Conservation (phyloP, 2,113 vertebrate genomes). For the Sturnus vulgaris region DNA sequence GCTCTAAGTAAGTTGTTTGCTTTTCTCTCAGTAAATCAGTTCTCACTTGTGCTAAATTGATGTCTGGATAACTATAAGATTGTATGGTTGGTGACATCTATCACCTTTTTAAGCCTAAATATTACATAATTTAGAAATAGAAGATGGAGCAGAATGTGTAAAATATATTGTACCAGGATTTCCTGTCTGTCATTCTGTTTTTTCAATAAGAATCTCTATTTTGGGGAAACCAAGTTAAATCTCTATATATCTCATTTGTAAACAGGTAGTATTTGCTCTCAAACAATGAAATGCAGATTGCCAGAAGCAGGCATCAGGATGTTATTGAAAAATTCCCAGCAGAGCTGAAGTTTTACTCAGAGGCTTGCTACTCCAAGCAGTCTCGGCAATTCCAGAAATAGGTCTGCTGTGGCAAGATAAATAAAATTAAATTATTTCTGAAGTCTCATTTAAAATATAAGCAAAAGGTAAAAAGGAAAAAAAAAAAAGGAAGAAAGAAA, state of each 20-base stretch:
- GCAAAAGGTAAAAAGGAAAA: background rate
- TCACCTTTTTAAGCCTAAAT: background rate
- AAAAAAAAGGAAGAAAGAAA: no score
- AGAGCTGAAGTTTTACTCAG: slow-evolving; percentile 11
- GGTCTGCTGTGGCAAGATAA: background rate
- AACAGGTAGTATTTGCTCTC: slow-evolving; percentile 47
- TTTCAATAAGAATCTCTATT: background rate
- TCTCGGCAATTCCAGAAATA: background rate
- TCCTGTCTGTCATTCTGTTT: background rate
- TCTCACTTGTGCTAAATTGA: background rate
- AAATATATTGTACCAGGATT: background rate
- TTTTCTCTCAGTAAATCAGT: background rate
- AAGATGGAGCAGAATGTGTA: background rate
- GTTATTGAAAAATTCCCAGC: slow-evolving; percentile 40
- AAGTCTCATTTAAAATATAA: background rate
- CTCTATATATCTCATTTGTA: slow-evolving; percentile 32
- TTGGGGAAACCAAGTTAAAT: background rate
- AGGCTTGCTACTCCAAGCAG: background rate
- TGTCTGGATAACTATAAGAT: background rate
- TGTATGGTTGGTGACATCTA: background rate
- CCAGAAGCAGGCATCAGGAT: slow-evolving; percentile 25
- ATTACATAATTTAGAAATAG: background rate
- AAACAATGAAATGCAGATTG: slow-evolving; percentile 39
- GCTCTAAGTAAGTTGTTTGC: background rate
- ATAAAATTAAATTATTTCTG: background rate